Conservation (phyloP, 2,888 invertebrate species). For the Zhuqinia jingwanae region DNA sequence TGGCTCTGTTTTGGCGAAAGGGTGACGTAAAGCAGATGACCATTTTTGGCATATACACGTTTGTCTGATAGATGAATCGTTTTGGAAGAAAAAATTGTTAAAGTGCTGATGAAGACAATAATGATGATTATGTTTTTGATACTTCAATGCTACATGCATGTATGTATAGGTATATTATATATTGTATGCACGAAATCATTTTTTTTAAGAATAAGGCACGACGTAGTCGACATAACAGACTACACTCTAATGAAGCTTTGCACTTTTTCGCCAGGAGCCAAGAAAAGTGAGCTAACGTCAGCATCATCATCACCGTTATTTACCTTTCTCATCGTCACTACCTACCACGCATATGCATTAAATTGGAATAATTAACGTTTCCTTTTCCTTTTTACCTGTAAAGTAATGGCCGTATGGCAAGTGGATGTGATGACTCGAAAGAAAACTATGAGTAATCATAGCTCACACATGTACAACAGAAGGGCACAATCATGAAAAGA, state of each 20-base stretch:
- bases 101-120: background rate
- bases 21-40: slow-evolving; percentile 64
- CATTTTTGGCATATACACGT: slow-evolving; percentile 49
- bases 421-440: background rate
- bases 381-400: slow-evolving; percentile 52
- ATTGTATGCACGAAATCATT: slow-evolving; percentile 14
- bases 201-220: slow-evolving; percentile 4
- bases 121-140: slow-evolving; percentile 6
- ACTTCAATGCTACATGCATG: slow-evolving; percentile 1
- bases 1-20: slow-evolving; percentile 10
- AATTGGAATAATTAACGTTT: slow-evolving; percentile 58
- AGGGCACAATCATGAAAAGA: no score
- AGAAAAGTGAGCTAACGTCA: background rate
- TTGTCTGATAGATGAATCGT: slow-evolving; percentile 14
- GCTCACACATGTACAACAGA: background rate
- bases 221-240: background rate
- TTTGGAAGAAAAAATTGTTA: slow-evolving; percentile 51
- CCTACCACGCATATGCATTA: slow-evolving; percentile 10
- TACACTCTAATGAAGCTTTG: no score
- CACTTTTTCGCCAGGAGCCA: background rate
- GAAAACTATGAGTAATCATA: slow-evolving; percentile 37
- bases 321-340: slow-evolving; percentile 45
- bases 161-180: no score
- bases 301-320: slow-evolving; percentile 47
- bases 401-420: slow-evolving; percentile 12